phyloP scores from a whole-genome alignment of 1,140 invertebrate species.

The Bursaphelenchus mucronatus region DNA sequence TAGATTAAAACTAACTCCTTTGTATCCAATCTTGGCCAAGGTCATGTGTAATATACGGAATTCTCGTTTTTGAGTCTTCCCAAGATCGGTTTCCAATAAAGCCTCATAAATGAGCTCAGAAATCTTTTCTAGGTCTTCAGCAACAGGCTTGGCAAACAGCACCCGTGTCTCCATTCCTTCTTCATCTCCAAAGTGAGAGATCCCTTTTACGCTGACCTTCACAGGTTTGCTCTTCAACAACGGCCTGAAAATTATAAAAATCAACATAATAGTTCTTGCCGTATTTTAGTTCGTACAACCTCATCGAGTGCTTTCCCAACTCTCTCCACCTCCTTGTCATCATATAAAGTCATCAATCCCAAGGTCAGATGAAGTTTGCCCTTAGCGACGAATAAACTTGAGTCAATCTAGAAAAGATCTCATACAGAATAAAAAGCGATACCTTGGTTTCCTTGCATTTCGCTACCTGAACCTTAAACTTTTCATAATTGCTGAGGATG shows the following conservation, averaged over 20 bases:
- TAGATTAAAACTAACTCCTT: no score
- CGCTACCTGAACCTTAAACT: background rate
- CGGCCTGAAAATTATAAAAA: background rate
- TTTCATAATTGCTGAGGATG: background rate
- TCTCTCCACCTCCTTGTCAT: background rate
- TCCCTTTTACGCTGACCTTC: conserved; percentile 7
- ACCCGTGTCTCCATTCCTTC: conserved; percentile 3
- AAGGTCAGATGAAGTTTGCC: conserved; percentile 5
- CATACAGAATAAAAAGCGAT: background rate
- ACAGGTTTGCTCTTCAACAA: conserved; percentile 8
- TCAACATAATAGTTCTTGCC: background rate
- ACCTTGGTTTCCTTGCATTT: background rate
- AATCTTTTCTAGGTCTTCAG: no score
- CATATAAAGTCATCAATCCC: background rate
- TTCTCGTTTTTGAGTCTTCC: no score
- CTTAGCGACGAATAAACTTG: no score
- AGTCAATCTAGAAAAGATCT: no score
- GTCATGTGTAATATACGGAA: no score
- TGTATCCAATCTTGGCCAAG: no score
- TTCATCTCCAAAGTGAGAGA: conserved; percentile 15
- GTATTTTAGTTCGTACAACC: conserved; percentile 2
- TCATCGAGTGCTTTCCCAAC: conserved; percentile 1
- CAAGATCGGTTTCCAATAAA: no score
- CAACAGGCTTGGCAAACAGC: conserved; percentile 6
- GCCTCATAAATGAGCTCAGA: no score